These are phyloP conservation scores for Botrylloides violaceus DNA, from an alignment of 23 tunicate species.

Conservation along the genomic window DNA sequence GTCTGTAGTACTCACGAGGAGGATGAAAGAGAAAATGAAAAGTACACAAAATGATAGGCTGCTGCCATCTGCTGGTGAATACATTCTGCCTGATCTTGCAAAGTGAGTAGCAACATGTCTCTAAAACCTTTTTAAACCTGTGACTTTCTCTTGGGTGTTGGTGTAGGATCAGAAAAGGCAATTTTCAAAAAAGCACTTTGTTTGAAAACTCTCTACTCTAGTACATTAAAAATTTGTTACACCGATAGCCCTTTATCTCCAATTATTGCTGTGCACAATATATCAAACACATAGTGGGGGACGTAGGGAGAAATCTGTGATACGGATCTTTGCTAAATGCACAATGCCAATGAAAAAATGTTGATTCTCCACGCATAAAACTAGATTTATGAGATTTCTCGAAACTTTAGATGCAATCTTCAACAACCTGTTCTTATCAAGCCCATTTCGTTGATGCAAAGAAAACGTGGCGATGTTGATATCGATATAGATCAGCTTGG, in stretches of 20 bases:
- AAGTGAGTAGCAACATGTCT: slow-evolving; percentile 9
- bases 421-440: slow-evolving; percentile 1
- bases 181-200: too few species aligned
- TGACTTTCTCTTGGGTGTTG: too few species aligned
- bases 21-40: slow-evolving; percentile 16
- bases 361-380: background rate
- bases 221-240: too few species aligned
- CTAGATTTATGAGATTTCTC: background rate
- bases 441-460: background rate
- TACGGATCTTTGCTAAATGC: too few species aligned
- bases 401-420: slow-evolving; percentile 19
- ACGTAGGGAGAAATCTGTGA: too few species aligned
- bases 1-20: background rate
- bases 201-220: too few species aligned
- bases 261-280: too few species aligned
- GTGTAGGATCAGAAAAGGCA: too few species aligned
- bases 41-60: slow-evolving; percentile 1
- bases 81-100: slow-evolving; percentile 16
- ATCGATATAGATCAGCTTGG: slow-evolving; percentile 2
- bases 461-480: background rate
- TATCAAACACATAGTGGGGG: too few species aligned
- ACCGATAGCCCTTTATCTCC: too few species aligned
- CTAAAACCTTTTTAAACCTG: too few species aligned
- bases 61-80: slow-evolving; percentile 25
- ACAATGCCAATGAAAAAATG: too few species aligned